phyloP scores from a whole-genome alignment of 1,140 invertebrate genomes.

The Polyergus mexicanus region DNA sequence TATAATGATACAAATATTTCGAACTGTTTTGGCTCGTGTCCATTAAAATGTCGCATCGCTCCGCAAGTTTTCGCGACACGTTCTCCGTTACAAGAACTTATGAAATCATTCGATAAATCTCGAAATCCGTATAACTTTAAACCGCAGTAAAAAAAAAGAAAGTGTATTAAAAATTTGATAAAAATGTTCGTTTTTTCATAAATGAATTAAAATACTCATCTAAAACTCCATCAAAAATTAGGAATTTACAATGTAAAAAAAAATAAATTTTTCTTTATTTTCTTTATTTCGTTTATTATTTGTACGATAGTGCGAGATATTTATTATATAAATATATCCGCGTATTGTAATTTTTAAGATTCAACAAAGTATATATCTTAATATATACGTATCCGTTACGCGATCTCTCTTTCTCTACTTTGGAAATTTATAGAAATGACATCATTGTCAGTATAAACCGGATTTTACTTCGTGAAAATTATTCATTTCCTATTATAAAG shows the following conservation, averaged over 20 bases:
- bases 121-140: conserved; percentile 1
- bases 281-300: background rate
- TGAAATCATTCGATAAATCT: background rate
- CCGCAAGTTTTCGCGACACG: background rate
- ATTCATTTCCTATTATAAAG: conserved; percentile 18
- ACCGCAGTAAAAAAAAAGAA: background rate
- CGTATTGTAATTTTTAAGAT: background rate
- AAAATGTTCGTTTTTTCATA: background rate
- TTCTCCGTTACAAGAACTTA: conserved; percentile 5
- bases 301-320: background rate
- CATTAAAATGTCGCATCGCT: background rate
- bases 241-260: background rate
- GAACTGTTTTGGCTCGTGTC: background rate
- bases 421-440: conserved; percentile 5
- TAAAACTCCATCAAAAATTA: background rate
- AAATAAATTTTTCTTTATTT: background rate
- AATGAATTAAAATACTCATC: background rate
- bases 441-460: conserved; percentile 11
- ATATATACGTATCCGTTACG: background rate
- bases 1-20: conserved; percentile 27
- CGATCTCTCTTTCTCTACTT: background rate
- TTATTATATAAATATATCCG: background rate
- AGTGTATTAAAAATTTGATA: background rate
- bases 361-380: background rate
- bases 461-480: background rate